Evolutionary conservation across 2,113 vertebrate species (phyloP).

Genomic region (Epinephelus cyanopodus): DNA sequence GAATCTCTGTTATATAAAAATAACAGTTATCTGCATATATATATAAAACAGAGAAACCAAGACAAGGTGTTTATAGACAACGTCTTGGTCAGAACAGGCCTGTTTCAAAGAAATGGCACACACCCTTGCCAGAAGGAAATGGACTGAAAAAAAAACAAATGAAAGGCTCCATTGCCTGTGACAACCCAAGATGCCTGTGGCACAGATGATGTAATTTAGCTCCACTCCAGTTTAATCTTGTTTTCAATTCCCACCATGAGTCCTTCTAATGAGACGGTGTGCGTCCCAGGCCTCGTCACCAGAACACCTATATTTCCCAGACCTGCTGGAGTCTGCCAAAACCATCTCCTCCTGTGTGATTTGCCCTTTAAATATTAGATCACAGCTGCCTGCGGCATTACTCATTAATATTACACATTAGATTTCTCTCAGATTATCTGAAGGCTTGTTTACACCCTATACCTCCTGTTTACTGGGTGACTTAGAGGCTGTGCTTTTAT

Average conservation of each 20-base stretch:
- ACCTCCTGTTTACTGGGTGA: not conserved
- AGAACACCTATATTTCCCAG: conserved; percentile 53
- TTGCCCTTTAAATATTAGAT: conserved; percentile 57
- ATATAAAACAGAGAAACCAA: not conserved
- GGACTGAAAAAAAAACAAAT: conserved; percentile 43
- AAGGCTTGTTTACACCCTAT: not conserved
- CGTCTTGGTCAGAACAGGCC: conserved; percentile 12
- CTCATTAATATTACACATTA: conserved; percentile 29
- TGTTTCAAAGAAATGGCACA: conserved; percentile 23
- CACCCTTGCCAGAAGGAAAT: conserved; percentile 38
- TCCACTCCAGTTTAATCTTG: conserved; percentile 66
- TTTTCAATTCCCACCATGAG: conserved; percentile 67
- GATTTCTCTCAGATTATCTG: conserved; percentile 5
- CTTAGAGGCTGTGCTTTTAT: not conserved
- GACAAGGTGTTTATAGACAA: not conserved
- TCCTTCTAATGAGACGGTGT: conserved; percentile 51
- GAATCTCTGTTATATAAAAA: not conserved
- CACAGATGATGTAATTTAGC: conserved; percentile 67
- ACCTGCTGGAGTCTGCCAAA: conserved; percentile 43
- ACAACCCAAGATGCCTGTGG: conserved; percentile 58
- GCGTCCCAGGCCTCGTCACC: conserved; percentile 44
- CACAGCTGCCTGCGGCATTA: not conserved
- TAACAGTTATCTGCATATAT: not conserved
- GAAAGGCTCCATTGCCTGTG: conserved; percentile 55
- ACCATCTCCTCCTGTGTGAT: conserved; percentile 29